Conservation (phyloP, 2,888 invertebrate genomes). For the Cenopis cana region DNA sequence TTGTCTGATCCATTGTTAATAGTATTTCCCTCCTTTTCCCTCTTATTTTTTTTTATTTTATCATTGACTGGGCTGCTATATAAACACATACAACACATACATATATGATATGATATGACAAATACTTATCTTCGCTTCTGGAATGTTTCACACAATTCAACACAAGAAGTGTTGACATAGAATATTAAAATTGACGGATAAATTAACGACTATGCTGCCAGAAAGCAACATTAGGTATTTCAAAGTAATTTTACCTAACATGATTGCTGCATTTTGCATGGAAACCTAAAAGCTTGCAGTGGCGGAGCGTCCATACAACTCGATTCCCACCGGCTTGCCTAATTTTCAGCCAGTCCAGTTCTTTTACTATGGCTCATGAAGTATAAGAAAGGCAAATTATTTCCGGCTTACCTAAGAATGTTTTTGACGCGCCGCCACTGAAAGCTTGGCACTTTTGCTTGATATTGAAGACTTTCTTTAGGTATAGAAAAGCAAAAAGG, state of each 20-base stretch:
- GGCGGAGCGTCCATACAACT: too few relatives aligned
- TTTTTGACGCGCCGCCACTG: too few relatives aligned
- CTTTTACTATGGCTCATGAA: too few relatives aligned
- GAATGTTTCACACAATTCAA: not conserved
- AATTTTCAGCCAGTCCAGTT: too few relatives aligned
- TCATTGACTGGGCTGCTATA: not conserved
- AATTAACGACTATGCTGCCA: not conserved
- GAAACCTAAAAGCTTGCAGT: not conserved
- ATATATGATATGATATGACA: not conserved
- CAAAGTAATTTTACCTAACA: not conserved
- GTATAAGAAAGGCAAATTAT: too few relatives aligned
- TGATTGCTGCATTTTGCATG: not conserved
- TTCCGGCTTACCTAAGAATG: too few relatives aligned
- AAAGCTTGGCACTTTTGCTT: not conserved
- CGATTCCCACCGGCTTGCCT: too few relatives aligned
- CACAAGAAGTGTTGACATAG: not conserved
- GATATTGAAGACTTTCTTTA: not conserved
- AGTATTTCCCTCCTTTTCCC: not conserved
- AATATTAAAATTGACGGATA: too few relatives aligned
- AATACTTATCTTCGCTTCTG: not conserved
- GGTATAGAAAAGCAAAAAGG: too few relatives aligned
- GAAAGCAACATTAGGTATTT: conserved; percentile 1
- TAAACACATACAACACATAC: not conserved
- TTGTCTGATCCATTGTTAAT: conserved; percentile 1
- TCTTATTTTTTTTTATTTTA: not conserved